Conservation (phyloP, 2,888 invertebrate genomes). For the Cephus pygmeus region DNA sequence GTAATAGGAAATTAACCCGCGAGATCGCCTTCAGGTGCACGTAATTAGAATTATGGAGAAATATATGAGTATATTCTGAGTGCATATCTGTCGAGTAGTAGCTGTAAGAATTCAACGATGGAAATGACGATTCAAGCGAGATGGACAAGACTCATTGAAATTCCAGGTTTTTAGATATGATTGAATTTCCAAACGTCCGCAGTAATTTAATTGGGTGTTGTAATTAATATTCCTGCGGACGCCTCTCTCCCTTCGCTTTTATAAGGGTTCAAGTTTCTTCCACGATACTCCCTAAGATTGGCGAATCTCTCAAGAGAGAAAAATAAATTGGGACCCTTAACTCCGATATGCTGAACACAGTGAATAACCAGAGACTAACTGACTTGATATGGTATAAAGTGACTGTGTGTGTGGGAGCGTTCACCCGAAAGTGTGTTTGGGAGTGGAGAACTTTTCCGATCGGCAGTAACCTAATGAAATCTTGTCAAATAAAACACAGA, state of each 20-base stretch:
- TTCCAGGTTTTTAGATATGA: not conserved
- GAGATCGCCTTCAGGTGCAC: not conserved
- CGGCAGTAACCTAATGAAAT: not conserved
- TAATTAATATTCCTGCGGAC: not conserved
- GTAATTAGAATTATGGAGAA: not conserved
- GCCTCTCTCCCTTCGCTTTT: not conserved
- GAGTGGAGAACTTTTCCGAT: too few relatives aligned
- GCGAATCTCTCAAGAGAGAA: not conserved
- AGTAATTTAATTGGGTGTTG: slow-evolving; percentile 2
- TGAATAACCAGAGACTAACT: not conserved
- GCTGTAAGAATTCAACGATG: not conserved
- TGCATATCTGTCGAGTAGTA: not conserved
- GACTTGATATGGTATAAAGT: not conserved
- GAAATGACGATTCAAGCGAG: not conserved
- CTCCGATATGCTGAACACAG: not conserved
- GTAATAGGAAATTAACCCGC: too few relatives aligned
- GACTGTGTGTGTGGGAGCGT: not conserved
- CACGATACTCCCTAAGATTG: not conserved
- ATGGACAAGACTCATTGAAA: slow-evolving; percentile 1
- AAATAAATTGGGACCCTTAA: not conserved
- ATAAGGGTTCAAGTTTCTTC: not conserved
- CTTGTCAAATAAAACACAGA: not conserved
- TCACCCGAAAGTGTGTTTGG: too few relatives aligned
- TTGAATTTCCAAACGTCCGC: not conserved
- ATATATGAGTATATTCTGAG: not conserved